phyloP scores from a whole-genome alignment of 2,797 vertebrate genomes.

The Eidolon dupreanum region DNA sequence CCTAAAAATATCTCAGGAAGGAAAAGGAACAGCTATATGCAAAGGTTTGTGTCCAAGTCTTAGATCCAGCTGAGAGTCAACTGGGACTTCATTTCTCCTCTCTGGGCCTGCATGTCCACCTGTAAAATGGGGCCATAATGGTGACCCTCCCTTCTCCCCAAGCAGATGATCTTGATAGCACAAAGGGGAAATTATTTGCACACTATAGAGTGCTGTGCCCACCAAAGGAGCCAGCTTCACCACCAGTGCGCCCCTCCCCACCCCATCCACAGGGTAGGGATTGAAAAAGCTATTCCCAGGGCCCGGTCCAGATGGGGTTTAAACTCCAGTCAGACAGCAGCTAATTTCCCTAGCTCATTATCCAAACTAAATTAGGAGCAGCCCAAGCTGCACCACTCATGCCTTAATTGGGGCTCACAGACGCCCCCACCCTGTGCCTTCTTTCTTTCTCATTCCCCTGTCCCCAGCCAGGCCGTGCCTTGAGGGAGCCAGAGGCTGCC shows the following conservation, averaged over 20 bases:
- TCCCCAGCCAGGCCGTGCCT: conserved; percentile 67
- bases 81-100: not conserved
- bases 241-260: not conserved
- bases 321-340: conserved; percentile 10
- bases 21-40: not conserved
- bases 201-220: not conserved
- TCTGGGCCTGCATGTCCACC: conserved; percentile 12
- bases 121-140: not conserved
- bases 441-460: conserved; percentile 34
- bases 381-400: conserved; percentile 25
- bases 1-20: not conserved
- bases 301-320: conserved; percentile 62
- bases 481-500: conserved; percentile 72
- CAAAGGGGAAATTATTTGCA: not conserved
- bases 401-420: conserved; percentile 76
- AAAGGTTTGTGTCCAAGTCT: not conserved
- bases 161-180: not conserved
- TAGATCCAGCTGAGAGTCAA: not conserved
- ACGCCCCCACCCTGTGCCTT: not conserved
- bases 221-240: no score
- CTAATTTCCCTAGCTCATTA: conserved; percentile 74
- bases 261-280: not conserved
- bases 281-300: not conserved
- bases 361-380: conserved; percentile 75
- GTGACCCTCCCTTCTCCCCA: rapidly evolving